Conservation (phyloP, 1,140 invertebrate species). For the Tetranychus cinnabarinus region DNA sequence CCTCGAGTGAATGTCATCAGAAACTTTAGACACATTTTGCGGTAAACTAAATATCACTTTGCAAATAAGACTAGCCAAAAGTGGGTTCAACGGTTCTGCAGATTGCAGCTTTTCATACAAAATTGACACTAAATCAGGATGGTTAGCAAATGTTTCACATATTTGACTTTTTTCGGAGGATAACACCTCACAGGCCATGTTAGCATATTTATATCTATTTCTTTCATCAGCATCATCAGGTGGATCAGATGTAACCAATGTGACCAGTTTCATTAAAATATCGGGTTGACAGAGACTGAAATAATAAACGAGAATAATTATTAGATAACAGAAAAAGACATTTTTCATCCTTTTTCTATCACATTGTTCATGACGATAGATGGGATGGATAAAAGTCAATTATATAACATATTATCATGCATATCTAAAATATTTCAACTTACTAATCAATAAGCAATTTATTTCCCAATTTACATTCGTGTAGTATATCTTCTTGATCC, state of each 20-base stretch:
- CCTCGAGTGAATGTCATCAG: slow-evolving; percentile 62
- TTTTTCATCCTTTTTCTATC: too few species aligned
- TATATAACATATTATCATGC: slow-evolving; percentile 13
- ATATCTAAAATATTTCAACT: slow-evolving; percentile 20
- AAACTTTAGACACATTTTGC: slow-evolving; percentile 42
- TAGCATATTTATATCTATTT: slow-evolving; percentile 52
- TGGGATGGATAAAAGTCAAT: neutral
- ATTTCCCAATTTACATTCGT: slow-evolving; percentile 81
- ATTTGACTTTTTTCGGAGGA: slow-evolving; percentile 36
- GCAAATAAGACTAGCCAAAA: slow-evolving; percentile 84
- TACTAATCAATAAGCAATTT: slow-evolving; percentile 76
- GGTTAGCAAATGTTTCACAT: slow-evolving; percentile 30
- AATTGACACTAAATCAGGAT: too few species aligned
- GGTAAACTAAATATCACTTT: slow-evolving; percentile 66
- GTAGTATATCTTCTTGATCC: slow-evolving; percentile 79
- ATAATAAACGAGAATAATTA: slow-evolving; percentile 9
- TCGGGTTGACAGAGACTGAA: slow-evolving; percentile 55
- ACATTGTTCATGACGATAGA: too few species aligned
- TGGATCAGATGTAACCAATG: slow-evolving; percentile 62
- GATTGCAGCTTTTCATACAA: slow-evolving; percentile 31
- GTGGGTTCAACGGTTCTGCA: slow-evolving; percentile 64
- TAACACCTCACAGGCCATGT: slow-evolving; percentile 77
- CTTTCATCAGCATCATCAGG: slow-evolving; percentile 42
- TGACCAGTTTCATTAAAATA: slow-evolving; percentile 58
- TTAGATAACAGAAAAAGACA: neutral